phyloP scores from a whole-genome alignment of 2,888 invertebrate genomes.

The Micoletzkya japonica region DNA sequence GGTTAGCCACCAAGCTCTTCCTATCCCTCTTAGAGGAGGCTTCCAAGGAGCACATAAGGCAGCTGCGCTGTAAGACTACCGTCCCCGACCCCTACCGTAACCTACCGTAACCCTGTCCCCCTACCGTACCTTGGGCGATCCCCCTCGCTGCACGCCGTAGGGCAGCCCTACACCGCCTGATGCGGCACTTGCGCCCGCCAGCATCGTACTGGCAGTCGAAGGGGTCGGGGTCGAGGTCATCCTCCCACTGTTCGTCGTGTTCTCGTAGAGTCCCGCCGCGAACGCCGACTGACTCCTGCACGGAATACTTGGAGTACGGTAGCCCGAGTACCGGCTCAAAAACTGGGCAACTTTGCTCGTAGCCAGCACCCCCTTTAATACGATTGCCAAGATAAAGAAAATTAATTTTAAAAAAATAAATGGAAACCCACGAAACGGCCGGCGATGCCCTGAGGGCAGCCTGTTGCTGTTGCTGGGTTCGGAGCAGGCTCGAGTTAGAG shows the following conservation, averaged over 20 bases:
- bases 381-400: neutral
- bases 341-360: neutral
- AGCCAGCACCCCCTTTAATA: neutral
- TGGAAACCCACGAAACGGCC: slow-evolving; percentile 18
- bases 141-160: slow-evolving; percentile 2
- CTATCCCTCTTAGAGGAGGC: too few relatives aligned
- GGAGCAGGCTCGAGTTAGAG: slow-evolving; percentile 36
- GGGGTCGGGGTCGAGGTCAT: slow-evolving; percentile 31
- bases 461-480: too few relatives aligned
- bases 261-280: slow-evolving; percentile 46
- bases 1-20: too few relatives aligned
- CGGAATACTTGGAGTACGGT: neutral
- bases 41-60: too few relatives aligned
- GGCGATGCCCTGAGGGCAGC: slow-evolving; percentile 25
- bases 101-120: too few relatives aligned
- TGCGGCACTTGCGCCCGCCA: slow-evolving; percentile 13
- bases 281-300: slow-evolving; percentile 21
- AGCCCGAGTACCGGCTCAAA: neutral
- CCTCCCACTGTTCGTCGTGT: slow-evolving; percentile 35
- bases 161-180: neutral
- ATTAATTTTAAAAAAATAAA: too few relatives aligned
- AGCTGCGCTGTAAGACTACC: too few relatives aligned
- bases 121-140: slow-evolving; percentile 20
- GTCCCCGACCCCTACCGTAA: too few relatives aligned
- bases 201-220: slow-evolving; percentile 37